Conservation (phyloP, 1,140 invertebrate genomes). For the Ridgeia piscesae region DNA sequence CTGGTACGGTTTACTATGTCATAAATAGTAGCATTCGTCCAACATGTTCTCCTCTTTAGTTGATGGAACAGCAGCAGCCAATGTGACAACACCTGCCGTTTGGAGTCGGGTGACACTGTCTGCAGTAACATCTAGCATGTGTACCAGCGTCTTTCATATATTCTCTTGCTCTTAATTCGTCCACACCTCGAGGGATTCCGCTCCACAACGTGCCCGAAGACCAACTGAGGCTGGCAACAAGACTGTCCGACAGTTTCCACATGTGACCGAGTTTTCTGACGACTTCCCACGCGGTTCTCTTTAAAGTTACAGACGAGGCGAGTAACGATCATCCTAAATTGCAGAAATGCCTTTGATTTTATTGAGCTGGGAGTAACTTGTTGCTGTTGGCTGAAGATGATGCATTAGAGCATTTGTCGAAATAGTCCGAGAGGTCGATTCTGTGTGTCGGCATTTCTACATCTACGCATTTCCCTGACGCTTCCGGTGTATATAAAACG, state of each 20-base stretch:
- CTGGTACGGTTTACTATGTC: no score
- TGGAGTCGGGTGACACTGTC: no score
- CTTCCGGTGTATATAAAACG: background rate
- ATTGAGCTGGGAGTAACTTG: background rate
- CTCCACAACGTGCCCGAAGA: background rate
- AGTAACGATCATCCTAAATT: background rate
- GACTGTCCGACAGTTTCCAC: background rate
- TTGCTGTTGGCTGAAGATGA: background rate
- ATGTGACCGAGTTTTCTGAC: background rate
- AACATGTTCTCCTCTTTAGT: no score
- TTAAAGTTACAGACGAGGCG: background rate
- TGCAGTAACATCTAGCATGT: background rate
- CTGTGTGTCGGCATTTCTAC: background rate
- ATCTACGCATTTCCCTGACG: background rate
- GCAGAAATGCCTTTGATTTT: background rate
- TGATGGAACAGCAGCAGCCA: no score
- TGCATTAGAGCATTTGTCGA: background rate
- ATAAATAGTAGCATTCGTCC: no score
- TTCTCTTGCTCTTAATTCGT: background rate
- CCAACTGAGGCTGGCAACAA: no score
- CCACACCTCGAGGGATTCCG: background rate
- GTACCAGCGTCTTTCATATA: background rate
- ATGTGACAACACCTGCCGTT: no score
- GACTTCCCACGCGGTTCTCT: background rate
- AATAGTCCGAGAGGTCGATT: background rate